A percentile compares a stretch with the other conserved stretches of the same genome.
Evolutionary conservation across 2,888 invertebrate genomes (phyloP).

Genomic region (Hybos culiciformis): DNA sequence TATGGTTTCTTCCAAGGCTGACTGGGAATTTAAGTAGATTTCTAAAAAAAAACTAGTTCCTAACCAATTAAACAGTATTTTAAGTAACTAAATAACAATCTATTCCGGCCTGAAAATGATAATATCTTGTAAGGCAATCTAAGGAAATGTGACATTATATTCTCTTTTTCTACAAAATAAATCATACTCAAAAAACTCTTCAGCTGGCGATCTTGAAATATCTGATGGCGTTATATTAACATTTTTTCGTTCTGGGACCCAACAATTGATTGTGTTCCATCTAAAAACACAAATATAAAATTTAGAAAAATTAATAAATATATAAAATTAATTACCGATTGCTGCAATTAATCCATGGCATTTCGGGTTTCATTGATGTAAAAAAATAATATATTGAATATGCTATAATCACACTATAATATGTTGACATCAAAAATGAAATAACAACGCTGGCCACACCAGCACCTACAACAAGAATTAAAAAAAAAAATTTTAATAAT

Average conservation of each 20-base stretch:
- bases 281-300: slow-evolving; percentile 17
- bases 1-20: too few relatives aligned
- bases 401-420: slow-evolving; percentile 90
- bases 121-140: too few relatives aligned
- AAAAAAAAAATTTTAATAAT: too few relatives aligned
- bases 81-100: too few relatives aligned
- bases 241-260: slow-evolving; percentile 49
- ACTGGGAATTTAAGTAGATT: background rate
- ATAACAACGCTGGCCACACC: slow-evolving; percentile 88
- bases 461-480: slow-evolving; percentile 53
- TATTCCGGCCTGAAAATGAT: too few relatives aligned
- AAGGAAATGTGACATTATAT: background rate
- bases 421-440: slow-evolving; percentile 88
- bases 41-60: background rate
- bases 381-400: slow-evolving; percentile 90
- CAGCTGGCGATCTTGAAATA: slow-evolving; percentile 69
- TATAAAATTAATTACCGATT: slow-evolving; percentile 40
- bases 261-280: slow-evolving; percentile 70
- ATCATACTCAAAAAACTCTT: slow-evolving; percentile 81
- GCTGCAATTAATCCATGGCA: slow-evolving; percentile 81
- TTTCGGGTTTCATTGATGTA: slow-evolving; percentile 71
- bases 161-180: background rate
- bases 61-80: too few relatives aligned
- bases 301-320: background rate
- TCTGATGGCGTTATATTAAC: slow-evolving; percentile 52